Evolutionary conservation across 2,797 vertebrate species (phyloP), one percentile per base, ranked within the genome.

Genomic region (Ctenopoma kingsleyae): DNA sequence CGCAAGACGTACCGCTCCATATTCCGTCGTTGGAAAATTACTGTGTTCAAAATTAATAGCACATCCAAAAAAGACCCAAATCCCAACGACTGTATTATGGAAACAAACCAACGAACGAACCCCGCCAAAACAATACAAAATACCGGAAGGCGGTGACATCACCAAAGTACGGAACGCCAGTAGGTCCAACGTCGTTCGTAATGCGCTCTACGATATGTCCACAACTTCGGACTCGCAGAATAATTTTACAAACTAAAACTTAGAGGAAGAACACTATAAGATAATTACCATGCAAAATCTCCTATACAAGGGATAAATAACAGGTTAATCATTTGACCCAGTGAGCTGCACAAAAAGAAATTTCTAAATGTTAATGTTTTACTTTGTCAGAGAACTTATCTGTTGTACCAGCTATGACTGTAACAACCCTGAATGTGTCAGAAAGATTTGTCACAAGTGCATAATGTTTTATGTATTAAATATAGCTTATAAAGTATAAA

Each of bases 1-100:
- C 17, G 17, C 1, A 15, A 51, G 0, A 92, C 90, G 3, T 89
- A 93, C 92, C 92, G 90, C 13, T 93, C 92, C 92, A 93, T 93
- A 0, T 52, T 78, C 43, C 10, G 32, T 12, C 0, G 27, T 2
- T 9, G 23, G 1, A 54, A 32, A 51, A 6, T 32, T 57, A 30
- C 10, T 59, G 32, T 59, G 32, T 56, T 63, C 25, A 13, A 48
- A 68, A 35, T 15, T 1, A 63, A 36, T 5, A 9, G 6, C 52
- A 35, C 19, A 15, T 49, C 15, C 13, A 20, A 15, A 23, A 19
- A 43, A 6, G 9, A 9, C n/a, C 0, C 17, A 9, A 20, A 10
- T 11, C 2, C 6, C 19, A 20, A 20, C 44, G 8, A 27, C 3
- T 6, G 10, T 46, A 47, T 19, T 16, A 17, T 11, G 11, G 1